Evolutionary conservation across 2,113 vertebrate species (phyloP), one percentile per base, ranked within the genome.

Genomic region (Macrotus californicus): DNA sequence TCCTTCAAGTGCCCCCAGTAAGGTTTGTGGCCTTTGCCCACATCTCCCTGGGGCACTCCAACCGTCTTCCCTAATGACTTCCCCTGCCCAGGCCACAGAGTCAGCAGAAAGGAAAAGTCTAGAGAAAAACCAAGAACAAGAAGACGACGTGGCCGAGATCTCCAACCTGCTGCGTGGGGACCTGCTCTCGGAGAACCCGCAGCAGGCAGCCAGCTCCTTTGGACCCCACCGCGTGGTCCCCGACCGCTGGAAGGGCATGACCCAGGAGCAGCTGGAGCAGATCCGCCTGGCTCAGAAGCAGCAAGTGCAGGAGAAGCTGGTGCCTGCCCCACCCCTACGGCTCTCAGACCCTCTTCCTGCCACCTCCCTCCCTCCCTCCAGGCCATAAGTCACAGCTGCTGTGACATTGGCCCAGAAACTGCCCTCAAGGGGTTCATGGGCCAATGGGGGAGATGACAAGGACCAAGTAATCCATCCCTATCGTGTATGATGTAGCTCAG

Each of bases 221-320:
- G 98, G 98, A 21, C 94, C 96, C 0, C 98, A 98, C 1, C 98
- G 96, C 2, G 96, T 99, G 52, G 66, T 98, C 3, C 97, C 97
- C 0, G 96, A 98, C 95, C 90, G 96, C 24, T 99, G 99, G 97
- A 98, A 98, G 91, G 98, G 98, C 89, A 98, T 99, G 98, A 98
- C 0, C 64, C 54, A n/a, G 91, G 97, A 98, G 64, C 98, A 99
- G 96, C 97, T 97, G 94, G 96, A 97, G 91, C 96, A 98, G 70
- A 97, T 99, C 64, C 96, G 88, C 29, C 93, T 97, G 22, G 95
- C 88, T 72, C 99, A 99, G 97, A 98, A 98, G 96, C 95, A 98
- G 39, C 99, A 99, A 97, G 96, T 98, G 14, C 98, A 98, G 91
- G 99, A 99, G 90, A 99, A 98, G 89, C 76, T 95, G 98, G 98